Evolutionary conservation across 2,888 invertebrate genomes (phyloP).

Genomic region (Drosophila paracracens): DNA sequence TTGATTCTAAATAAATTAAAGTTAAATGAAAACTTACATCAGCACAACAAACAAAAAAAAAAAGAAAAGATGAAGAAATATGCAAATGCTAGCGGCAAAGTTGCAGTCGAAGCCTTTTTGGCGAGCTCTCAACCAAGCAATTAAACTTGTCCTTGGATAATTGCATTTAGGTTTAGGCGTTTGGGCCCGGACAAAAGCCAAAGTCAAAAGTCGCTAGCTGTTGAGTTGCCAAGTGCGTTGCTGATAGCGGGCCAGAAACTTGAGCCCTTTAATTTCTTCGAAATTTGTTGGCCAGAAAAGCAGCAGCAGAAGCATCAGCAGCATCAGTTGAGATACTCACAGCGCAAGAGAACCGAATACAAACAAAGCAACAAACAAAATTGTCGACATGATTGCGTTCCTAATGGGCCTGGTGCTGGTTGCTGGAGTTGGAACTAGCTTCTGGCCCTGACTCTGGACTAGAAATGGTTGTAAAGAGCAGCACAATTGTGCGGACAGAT

Average conservation of each 20-base stretch:
- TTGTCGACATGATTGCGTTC: constrained; percentile 79
- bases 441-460: constrained; percentile 15
- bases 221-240: constrained; percentile 75
- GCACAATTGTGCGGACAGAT: constrained; percentile 75
- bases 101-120: constrained; percentile 39
- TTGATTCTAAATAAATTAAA: constrained; percentile 66
- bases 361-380: constrained; percentile 78
- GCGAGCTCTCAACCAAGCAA: constrained; percentile 75
- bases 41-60: constrained; percentile 9
- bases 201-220: constrained; percentile 69
- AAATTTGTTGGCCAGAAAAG: constrained; percentile 69
- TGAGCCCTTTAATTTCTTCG: constrained; percentile 78
- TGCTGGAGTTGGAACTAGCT: constrained; percentile 12
- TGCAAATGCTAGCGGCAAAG: constrained; percentile 57
- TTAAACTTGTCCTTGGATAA: constrained; percentile 84
- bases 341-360: constrained; percentile 36
- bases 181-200: constrained; percentile 46
- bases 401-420: constrained; percentile 56
- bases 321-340: constrained; percentile 1
- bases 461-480: constrained; percentile 30
- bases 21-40: constrained; percentile 11
- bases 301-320: constrained; percentile 4
- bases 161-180: constrained; percentile 79
- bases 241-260: constrained; percentile 76
- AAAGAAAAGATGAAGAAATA: constrained; percentile 1